Evolutionary conservation across 2,888 invertebrate species (phyloP), one percentile per base, ranked within the genome.

Genomic region (Parapristionchus giblindavisi): DNA sequence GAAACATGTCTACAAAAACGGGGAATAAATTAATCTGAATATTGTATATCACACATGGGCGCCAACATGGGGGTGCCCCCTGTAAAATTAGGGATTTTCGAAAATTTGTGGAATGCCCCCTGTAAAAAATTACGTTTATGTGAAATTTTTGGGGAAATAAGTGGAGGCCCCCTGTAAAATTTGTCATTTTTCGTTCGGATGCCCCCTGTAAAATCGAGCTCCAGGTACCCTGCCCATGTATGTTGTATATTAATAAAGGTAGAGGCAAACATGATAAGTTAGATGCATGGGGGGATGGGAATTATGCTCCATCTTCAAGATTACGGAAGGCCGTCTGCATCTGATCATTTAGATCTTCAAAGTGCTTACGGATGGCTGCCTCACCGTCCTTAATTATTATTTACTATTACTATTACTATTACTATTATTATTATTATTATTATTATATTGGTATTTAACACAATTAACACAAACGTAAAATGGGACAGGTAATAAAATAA

Each of bases 241-340:
- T 21, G n/a, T 51, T 51, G 51, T 51, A 51, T 51, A 21, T 21
- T 51, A 21, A 17, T 24, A 56, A 24, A 56, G 24, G 11, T 6
- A 11, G 8, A 52, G 14, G 51, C 21, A 36, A 68, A 68, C 68
- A 68, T 6, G 36, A 68, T 68, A 68, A 48, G 32, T 48, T 68
- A 68, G 27, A 17, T 8, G 48, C 11, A 43, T 8, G 17, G 48
- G 48, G 48, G 17, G 17, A 17, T 8, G 48, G 48, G 48, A 17
- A 5, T 40, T 40, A 63, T 34, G 63, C 63, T 63, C 63, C 63
- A 38, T 99, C 98, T 91, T 99, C 98, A 88, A 99, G 92, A 91
- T 96, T 96, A 90, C 98, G 93, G 92, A 99, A 99, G 86, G 95
- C 94, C 88, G 94, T 94, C 85, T 95, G 94, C 91, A 99, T 94